Conservation (phyloP, 2,888 invertebrate species). For the Micoletzkya japonica region DNA sequence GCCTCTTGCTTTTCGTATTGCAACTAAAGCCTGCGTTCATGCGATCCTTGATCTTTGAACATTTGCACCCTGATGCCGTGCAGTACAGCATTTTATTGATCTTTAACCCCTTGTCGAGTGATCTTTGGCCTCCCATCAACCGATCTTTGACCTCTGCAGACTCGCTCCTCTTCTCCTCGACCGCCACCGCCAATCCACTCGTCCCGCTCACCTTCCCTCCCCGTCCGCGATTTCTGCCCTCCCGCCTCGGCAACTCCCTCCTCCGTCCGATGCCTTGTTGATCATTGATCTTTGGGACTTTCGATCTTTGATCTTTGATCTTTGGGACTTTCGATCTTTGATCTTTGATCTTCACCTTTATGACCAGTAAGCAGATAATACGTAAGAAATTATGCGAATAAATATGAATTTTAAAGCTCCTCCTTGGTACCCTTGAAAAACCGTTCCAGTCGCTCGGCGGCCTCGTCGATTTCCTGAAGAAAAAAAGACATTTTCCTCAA, state of each 20-base stretch:
- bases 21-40: no score
- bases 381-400: background rate
- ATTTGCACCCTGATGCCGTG: no score
- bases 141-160: background rate
- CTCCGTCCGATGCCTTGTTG: no score
- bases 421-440: conserved; percentile 26
- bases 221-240: no score
- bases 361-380: background rate
- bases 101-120: no score
- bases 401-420: background rate
- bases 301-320: background rate
- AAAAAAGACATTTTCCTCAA: conserved; percentile 1
- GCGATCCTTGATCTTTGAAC: no score
- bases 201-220: background rate
- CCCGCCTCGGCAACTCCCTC: no score
- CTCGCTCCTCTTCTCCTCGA: background rate
- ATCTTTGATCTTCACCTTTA: background rate
- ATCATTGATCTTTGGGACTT: background rate
- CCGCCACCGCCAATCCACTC: background rate
- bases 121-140: no score
- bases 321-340: background rate
- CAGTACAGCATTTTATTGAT: background rate
- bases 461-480: conserved; percentile 40
- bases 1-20: no score
- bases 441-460: conserved; percentile 39